Evolutionary conservation across 2,888 invertebrate genomes (phyloP).

Genomic region (Heliothis peltigera): DNA sequence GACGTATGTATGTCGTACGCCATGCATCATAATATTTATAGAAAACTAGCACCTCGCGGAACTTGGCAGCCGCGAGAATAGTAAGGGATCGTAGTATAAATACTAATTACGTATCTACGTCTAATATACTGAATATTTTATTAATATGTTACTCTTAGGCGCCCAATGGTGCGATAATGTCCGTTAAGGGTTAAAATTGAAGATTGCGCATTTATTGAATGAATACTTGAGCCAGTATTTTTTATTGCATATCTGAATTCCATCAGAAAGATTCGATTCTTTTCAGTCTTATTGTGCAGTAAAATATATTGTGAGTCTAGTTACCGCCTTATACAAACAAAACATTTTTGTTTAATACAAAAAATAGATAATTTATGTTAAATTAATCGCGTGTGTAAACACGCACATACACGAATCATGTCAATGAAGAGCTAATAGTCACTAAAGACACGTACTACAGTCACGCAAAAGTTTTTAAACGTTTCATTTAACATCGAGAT

Average conservation of each 20-base stretch:
- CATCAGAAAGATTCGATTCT: too few species aligned
- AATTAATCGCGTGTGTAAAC: constrained; percentile 7
- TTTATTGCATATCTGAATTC: too few species aligned
- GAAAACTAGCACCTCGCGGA: constrained; percentile 21
- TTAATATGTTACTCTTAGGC: too few species aligned
- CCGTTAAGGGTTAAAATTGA: too few species aligned
- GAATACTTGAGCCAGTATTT: too few species aligned
- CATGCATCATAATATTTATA: constrained; percentile 34
- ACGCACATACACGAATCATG: constrained; percentile 10
- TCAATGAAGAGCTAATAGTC: constrained; percentile 13
- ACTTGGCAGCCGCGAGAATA: constrained; percentile 28
- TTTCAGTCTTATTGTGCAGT: too few species aligned
- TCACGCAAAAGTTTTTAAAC: constrained; percentile 27
- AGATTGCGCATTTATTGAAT: too few species aligned
- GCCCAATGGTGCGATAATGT: too few species aligned
- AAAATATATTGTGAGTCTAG: too few species aligned
- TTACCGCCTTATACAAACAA: too few species aligned
- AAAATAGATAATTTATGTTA: constrained; percentile 15
- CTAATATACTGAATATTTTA: constrained; percentile 1
- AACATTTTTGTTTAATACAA: too few species aligned
- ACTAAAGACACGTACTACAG: constrained; percentile 11
- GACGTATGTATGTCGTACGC: constrained; percentile 2
- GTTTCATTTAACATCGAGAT: constrained; percentile 7
- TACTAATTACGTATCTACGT: constrained; percentile 8
- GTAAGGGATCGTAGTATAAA: constrained; percentile 3